Conservation (phyloP, 2,113 vertebrate species). For the Megaptera novaeangliae region DNA sequence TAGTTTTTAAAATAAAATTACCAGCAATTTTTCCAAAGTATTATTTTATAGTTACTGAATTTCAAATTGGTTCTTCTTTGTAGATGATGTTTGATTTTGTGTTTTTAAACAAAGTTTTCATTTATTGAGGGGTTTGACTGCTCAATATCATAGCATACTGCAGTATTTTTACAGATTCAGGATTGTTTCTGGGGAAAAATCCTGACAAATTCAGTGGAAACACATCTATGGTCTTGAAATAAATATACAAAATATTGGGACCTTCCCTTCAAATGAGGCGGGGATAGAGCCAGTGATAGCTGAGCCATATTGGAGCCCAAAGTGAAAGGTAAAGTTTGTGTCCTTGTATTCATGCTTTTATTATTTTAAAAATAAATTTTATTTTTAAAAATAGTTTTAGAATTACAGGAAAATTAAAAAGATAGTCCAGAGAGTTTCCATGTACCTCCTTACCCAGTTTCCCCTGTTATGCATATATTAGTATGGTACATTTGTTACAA, state of each 20-base stretch:
- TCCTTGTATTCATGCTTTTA: neutral
- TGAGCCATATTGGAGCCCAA: neutral
- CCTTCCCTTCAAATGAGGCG: rapidly evolving
- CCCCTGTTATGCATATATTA: too few species aligned
- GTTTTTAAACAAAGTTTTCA: neutral
- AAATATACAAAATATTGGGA: neutral
- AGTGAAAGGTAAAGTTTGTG: neutral
- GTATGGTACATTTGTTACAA: neutral
- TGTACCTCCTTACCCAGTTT: neutral
- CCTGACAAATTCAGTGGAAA: neutral
- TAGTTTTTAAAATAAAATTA: neutral
- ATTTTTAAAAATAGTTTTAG: neutral
- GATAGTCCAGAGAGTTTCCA: neutral
- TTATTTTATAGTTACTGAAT: neutral
- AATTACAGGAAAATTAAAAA: neutral
- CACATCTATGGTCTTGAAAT: neutral
- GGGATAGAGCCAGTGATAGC: neutral
- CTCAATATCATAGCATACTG: neutral
- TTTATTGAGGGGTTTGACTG: neutral
- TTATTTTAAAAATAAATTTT: neutral
- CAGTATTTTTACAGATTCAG: neutral
- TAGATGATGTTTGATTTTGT: neutral
- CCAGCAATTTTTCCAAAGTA: neutral
- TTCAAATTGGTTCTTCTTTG: neutral
- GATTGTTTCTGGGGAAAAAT: neutral